Evolutionary conservation across 2,888 invertebrate genomes (phyloP), one percentile per base, ranked within the genome.

Genomic region (Hypolimnas misippus): DNA sequence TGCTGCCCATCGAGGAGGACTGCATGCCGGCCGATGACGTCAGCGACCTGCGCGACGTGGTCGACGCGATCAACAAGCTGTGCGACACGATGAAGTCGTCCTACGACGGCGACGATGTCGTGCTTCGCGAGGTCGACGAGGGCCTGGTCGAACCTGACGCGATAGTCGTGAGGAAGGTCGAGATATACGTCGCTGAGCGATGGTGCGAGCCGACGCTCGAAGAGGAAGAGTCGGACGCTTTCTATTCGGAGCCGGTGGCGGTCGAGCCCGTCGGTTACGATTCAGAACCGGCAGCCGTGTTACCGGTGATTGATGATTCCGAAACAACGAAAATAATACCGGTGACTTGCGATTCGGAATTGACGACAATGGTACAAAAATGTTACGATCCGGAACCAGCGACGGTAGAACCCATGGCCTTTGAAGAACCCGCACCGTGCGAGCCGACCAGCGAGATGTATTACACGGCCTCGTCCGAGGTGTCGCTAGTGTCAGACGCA

Each of bases 81-180:
- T 92, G 92, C 76, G 92, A 91, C 49, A 88, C 86, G 0, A 92
- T 92, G 92, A 86, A 86, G 69, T 85, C 87, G 0, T 87, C 89
- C 7, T 83, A 83, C 76, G 83, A 81, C 16, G 78, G 76, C 7
- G 70, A 70, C 33, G 67, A 65, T 40, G 60, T 67, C 29, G 52
- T 54, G 8, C 68, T 63, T 10, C 63, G 46, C 16, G 38, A 60
- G 38, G 55, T 54, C 17, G 68, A 51, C 3, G 38, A 17, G 8
- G 78, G 78, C 14, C 62, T 79, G 25, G 69, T 78, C 6, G 77
- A 79, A 57, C 83, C 86, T 1, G 78, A 33, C 1, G 81, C 84
- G 35, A 75, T 80, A 5, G 71, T 76, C 1, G 77, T 78, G 1
- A 73, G 68, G 12, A 72, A 75, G 21, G 78, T 83, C 7, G 82